A percentile compares a stretch with the other conserved stretches of the same genome.
Conservation (phyloP, 2,888 invertebrate genomes). For the Archips crataeganus region DNA sequence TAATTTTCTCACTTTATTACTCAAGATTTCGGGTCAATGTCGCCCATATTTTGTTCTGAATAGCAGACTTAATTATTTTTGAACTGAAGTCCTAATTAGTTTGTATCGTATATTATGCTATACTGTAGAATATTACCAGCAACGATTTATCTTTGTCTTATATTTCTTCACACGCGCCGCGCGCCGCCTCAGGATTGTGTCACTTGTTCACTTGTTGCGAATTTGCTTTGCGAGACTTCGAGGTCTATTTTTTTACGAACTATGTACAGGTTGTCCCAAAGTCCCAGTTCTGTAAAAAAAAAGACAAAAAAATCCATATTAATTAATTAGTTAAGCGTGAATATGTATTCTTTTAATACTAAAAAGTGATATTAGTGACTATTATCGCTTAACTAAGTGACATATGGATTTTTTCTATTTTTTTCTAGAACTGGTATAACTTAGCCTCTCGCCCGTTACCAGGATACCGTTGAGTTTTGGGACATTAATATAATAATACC, state of each 20-base stretch:
- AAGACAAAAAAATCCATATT: no score
- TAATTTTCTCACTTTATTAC: conserved; percentile 5
- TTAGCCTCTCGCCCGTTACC: no score
- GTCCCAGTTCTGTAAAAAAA: no score
- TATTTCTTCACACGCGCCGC: conserved; percentile 35
- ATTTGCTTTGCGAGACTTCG: conserved; percentile 17
- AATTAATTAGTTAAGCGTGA: no score
- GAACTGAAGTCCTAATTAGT: conserved; percentile 31
- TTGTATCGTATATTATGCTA: conserved; percentile 22
- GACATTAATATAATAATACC: no score
- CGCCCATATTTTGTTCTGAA: conserved; percentile 23
- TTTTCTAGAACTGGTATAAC: no score
- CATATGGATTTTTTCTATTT: no score
- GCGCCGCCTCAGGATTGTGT: conserved; percentile 34
- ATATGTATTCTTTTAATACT: no score
- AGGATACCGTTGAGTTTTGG: no score
- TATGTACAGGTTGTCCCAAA: no score
- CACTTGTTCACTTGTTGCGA: conserved; percentile 36
- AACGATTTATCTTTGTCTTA: conserved; percentile 36
- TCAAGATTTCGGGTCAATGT: conserved; percentile 27
- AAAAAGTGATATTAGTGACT: no score
- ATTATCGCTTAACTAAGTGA: no score
- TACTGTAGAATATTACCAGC: conserved; percentile 19
- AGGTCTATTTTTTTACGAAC: neutral
- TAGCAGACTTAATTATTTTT: conserved; percentile 8